Evolutionary conservation across 2,888 invertebrate genomes (phyloP), one percentile per base, ranked within the genome.

Genomic region (Lagria hirta): DNA sequence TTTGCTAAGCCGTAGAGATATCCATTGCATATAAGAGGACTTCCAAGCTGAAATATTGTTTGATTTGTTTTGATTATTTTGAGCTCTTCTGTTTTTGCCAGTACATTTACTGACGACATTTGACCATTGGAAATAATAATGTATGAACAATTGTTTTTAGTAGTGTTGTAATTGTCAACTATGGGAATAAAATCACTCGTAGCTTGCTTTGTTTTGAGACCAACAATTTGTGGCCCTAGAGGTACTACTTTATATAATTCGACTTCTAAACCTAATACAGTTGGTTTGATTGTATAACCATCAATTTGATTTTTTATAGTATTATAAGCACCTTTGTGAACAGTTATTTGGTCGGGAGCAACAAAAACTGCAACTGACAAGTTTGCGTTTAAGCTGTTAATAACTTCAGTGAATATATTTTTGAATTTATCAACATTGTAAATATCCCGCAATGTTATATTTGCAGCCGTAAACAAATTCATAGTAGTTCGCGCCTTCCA

Each of bases 1-100:
- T 30, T 16, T 5, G 51, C 48, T 3, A 56, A 12, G 8, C 52
- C 56, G 26, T 48, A 47, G 3, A 56, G 22, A 7, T 13, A 23
- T 15, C 38, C 33, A 3, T 52, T 22, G 11, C 56, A 56, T 14
- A 52, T 40, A 11, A 57, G 17, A 2, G 57, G 55, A 27, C 51
- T 49, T 6, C 55, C 55, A 15, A 51, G 27, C 12, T 40, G 43
- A 28, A 40, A 52, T 6, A 23, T 16, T 5, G 18, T 12, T 10
- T 14, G n/a, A 3, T 13, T 26, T 7, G 23, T 40, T 14, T 23
- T 32, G 18, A 7, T 6, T 18, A 18, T 4, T 18, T n/a, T n/a
- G n/a, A n/a, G n/a, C n/a, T 38, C 16, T 3, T 30, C 15, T 10
- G 11, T 23, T 4, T 8, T 12, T 6, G 29, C 30, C 3, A 4